Base-by-base conservation (phyloP, 2,797 vertebrate species). In the Mallotus villosus region DNA sequence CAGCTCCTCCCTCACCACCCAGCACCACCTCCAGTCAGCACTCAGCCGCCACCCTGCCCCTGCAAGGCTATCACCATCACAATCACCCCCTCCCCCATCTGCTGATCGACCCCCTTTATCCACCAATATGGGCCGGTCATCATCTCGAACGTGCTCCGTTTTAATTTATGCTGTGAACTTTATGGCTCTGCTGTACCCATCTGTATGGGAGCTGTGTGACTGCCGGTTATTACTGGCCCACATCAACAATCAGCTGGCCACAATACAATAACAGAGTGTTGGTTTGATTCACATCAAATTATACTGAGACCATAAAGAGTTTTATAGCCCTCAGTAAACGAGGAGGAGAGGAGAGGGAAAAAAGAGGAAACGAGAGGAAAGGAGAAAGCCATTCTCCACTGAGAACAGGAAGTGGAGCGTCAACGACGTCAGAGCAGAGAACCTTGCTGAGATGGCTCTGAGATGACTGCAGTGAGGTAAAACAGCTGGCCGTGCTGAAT, bases 401-500 rank as follows among this genome's bases (percentile, higher is more conserved):
- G 41, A 14, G 32, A 34, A 34, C 8, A 8, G 32, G 8, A 8
- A 34, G 41, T 12, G 11, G 11, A 41, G 37, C 14, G 41, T 46
- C 12, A 2, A 46, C 14, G 41, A 46, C 2, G 11, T 46, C 41
- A 46, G 9, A 3, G 41, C 9, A 14, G 41, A 11, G 9, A 14
- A 46, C 41, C 41, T 12, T 46, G 41, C 41, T 46, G 41, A 46
- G 41, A 46, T 46, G 41, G 11, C 41, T 46, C 41, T 46, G 41
- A 46, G 62, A 75, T 70, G 71, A 70, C 62, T 67, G 63, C 41
- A 46, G 51, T 51, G 27, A 16, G n/a, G 34, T 34, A 34, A 68
- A 68, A 71, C 74, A 85, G 79, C 83, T 74, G 75, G 75, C 69
- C 69, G 1, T 21, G 32, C 65, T 75, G 81, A 81, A 70, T 81